These are phyloP conservation scores for Pollachius pollachius DNA, from an alignment of 2,113 vertebrate genomes.

Conservation along the genomic window DNA sequence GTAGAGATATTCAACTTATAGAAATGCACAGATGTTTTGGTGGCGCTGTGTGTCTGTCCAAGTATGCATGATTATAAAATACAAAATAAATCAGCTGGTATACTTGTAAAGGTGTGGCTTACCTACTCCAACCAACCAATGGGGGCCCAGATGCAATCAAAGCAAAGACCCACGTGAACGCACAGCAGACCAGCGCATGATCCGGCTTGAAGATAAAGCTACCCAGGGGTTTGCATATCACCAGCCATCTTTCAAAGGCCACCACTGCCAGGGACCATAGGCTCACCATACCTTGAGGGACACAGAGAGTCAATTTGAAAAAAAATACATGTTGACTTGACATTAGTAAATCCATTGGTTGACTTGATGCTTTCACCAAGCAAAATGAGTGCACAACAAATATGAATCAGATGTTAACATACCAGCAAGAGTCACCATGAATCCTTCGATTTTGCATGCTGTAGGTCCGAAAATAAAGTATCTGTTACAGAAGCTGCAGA, in stretches of 20 bases:
- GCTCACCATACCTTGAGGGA: slow-evolving; percentile 69
- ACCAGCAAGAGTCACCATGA: slow-evolving; percentile 72
- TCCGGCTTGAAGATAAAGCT: slow-evolving; percentile 71
- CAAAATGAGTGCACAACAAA: too few species aligned
- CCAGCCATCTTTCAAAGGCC: slow-evolving; percentile 72
- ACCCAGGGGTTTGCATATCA: slow-evolving; percentile 74
- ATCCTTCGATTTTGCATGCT: slow-evolving; percentile 76
- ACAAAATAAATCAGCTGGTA: too few species aligned
- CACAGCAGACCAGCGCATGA: slow-evolving; percentile 68
- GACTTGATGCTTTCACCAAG: too few species aligned
- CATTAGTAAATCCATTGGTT: not conserved
- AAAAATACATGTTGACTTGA: not conserved
- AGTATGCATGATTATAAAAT: too few species aligned
- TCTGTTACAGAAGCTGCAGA: slow-evolving; percentile 55
- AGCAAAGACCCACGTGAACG: slow-evolving; percentile 65
- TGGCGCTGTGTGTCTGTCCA: too few species aligned
- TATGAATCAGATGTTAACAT: slow-evolving; percentile 17
- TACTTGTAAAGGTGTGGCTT: slow-evolving; percentile 49
- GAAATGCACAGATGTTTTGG: too few species aligned
- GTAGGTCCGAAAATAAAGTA: slow-evolving; percentile 72
- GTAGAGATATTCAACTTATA: too few species aligned
- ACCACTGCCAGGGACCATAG: slow-evolving; percentile 75
- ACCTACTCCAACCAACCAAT: slow-evolving; percentile 74
- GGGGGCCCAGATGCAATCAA: slow-evolving; percentile 58
- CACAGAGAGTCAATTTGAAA: not conserved